Conservation (phyloP, 1,140 invertebrate species). For the Bombus fervidus region DNA sequence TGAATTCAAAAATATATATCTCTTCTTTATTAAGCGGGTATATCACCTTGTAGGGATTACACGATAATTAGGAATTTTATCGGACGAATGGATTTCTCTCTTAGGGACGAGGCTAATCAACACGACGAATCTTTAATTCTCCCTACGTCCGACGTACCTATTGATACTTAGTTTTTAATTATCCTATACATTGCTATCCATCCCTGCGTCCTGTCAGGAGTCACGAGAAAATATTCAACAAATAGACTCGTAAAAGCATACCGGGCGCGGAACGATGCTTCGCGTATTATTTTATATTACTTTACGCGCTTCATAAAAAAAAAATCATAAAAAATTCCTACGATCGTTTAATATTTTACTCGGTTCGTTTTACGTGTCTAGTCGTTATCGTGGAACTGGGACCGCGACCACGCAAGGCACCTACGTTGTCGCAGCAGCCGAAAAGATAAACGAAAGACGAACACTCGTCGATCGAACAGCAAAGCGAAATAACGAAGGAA, state of each 20-base stretch:
- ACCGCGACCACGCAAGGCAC: too few species aligned
- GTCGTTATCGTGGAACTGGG: background rate
- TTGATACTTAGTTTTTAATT: conserved; percentile 13
- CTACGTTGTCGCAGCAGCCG: too few species aligned
- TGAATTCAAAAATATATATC: background rate
- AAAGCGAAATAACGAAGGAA: too few species aligned
- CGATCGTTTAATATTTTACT: background rate
- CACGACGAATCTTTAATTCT: conserved; percentile 29
- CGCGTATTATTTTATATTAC: background rate
- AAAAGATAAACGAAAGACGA: background rate
- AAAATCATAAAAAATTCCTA: too few species aligned
- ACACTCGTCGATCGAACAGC: background rate
- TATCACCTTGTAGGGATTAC: background rate
- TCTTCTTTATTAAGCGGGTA: background rate
- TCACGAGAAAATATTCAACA: background rate
- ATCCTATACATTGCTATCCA: background rate
- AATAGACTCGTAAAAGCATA: background rate
- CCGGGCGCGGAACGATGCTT: too few species aligned
- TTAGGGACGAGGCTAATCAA: conserved; percentile 26
- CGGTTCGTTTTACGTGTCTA: background rate
- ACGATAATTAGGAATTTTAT: conserved; percentile 38
- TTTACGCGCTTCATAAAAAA: background rate
- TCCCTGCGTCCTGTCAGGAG: background rate
- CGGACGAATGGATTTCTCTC: background rate
- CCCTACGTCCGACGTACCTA: background rate